Evolutionary conservation across 2,113 vertebrate genomes (phyloP), one percentile per base, ranked within the genome.

Genomic region (Phasianus colchicus): DNA sequence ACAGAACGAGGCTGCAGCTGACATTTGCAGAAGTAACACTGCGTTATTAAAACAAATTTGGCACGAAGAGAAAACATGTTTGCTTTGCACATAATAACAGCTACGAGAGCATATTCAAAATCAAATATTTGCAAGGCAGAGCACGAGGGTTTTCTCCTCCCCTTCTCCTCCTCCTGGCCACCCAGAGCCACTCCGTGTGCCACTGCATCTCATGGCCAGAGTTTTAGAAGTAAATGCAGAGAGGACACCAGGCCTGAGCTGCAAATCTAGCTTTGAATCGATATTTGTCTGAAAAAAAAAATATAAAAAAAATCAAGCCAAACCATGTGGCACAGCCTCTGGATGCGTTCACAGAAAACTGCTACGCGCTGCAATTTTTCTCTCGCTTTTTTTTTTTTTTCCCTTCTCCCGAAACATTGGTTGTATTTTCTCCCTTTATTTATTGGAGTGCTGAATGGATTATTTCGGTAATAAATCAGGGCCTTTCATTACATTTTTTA

Each of bases 371-470:
- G 94, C 94, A 90, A 86, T 94, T 97, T 95, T 90, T 78, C 78
- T 87, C 70, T 54, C 42, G 38, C 10, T 61, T 58, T 70, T 45
- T 45, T 45, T 45, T 50, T 66, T 77, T 40, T 43, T 42, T 47
- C 3, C 43, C 47, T 80, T 75, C 88, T 86, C 52, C 82, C 2
- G 3, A 95, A 96, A 90, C 92, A 79, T 65, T 63, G 90, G 91
- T 95, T 96, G 94, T 96, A 97, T 96, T 97, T 97, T 88, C 88
- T 93, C 88, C 91, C 64, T 95, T 97, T 97, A 97, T 97, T 97
- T 97, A 95, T 97, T 93, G 90, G 83, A 96, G 88, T 90, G 93
- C 94, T 97, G 95, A 96, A 95, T 96, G 90, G 96, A 95, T 95
- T 97, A 97, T 96, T 96, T 92, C 95, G 58, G 94, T 73, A 79